These are phyloP conservation scores for Actias luna DNA, from an alignment of 2,888 invertebrate genomes.

Conservation along the genomic window DNA sequence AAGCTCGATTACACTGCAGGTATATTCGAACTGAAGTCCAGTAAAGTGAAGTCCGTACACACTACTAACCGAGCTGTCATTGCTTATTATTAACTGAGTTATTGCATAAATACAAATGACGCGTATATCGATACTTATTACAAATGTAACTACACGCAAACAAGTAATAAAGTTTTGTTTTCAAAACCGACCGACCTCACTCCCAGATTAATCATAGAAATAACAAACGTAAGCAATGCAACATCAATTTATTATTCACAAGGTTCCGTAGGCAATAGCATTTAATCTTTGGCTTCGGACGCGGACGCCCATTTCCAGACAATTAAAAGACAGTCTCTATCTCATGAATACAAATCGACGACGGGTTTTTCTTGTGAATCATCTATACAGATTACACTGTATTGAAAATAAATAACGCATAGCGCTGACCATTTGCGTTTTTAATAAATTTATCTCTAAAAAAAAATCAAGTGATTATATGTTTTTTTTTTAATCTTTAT, in stretches of 20 bases:
- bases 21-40: no score
- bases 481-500: no score
- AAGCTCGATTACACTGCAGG: no score
- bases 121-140: not conserved
- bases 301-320: conserved; percentile 12
- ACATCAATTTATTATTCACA: conserved; percentile 10
- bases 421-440: not conserved
- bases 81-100: no score
- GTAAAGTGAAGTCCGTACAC: no score
- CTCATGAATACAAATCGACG: conserved; percentile 11
- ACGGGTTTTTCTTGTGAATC: conserved; percentile 6
- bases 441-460: not conserved
- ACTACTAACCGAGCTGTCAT: no score
- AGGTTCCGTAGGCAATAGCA: conserved; percentile 12
- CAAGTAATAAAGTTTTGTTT: conserved; percentile 40
- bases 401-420: not conserved
- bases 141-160: conserved; percentile 15
- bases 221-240: conserved; percentile 21
- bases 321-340: conserved; percentile 10
- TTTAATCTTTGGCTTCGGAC: conserved; percentile 11
- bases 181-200: conserved; percentile 28
- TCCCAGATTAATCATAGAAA: conserved; percentile 26
- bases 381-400: conserved; percentile 16
- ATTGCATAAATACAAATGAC: no score
- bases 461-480: no score